Evolutionary conservation across 2,888 invertebrate genomes (phyloP).

Genomic region (Allophyes oxyacanthae): DNA sequence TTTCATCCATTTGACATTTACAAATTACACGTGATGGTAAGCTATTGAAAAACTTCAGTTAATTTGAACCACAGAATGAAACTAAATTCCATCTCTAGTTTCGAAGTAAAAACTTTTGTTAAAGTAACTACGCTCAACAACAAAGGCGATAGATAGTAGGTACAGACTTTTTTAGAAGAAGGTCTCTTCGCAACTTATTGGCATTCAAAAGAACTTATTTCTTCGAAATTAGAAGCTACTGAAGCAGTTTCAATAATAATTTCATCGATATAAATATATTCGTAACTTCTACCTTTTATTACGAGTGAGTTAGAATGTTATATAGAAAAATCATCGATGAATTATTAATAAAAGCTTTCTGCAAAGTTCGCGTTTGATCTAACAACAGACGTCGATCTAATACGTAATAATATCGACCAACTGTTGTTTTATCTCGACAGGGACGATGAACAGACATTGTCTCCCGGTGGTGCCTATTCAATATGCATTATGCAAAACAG

Average conservation of each 20-base stretch:
- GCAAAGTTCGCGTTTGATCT: conserved; percentile 36
- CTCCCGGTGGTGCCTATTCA: conserved; percentile 53
- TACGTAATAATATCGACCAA: conserved; percentile 30
- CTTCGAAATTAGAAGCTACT: conserved; percentile 5
- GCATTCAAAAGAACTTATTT: conserved; percentile 16
- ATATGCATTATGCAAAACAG: conserved; percentile 66
- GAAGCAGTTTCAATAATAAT: conserved; percentile 12
- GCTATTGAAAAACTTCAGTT: not conserved
- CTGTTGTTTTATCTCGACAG: conserved; percentile 41
- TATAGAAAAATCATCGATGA: conserved; percentile 16
- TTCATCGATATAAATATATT: conserved; percentile 13
- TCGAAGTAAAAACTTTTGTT: conserved; percentile 9
- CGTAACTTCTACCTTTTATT: conserved; percentile 8
- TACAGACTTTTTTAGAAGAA: conserved; percentile 7
- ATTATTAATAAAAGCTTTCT: conserved; percentile 30
- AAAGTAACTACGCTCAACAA: conserved; percentile 8
- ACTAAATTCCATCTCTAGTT: conserved; percentile 15
- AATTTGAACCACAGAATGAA: conserved; percentile 11
- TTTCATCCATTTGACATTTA: not conserved
- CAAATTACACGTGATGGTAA: conserved; percentile 5
- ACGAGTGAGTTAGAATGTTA: not conserved
- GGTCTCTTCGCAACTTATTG: conserved; percentile 20
- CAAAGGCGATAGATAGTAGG: conserved; percentile 4
- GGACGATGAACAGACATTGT: conserved; percentile 43
- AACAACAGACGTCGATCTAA: conserved; percentile 28